Evolutionary conservation across 2,888 invertebrate species (phyloP).

Genomic region (Pocota personata): DNA sequence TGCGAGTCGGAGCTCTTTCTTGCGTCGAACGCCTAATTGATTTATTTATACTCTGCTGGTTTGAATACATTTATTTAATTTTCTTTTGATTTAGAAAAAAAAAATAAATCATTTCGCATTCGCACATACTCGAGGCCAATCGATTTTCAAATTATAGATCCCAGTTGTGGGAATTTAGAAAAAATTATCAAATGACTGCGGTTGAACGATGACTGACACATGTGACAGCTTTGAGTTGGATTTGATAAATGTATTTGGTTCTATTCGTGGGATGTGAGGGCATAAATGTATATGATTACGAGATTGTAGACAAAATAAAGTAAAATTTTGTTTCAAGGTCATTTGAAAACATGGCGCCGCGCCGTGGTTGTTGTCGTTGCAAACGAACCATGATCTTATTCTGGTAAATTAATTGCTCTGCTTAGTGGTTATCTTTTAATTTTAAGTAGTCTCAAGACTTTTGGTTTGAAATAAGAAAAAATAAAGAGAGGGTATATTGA

Average conservation of each 20-base stretch:
- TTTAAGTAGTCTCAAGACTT: neutral
- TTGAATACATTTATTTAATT: neutral
- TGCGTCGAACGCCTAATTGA: constrained; percentile 22
- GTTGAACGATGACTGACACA: constrained; percentile 46
- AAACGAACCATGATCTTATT: neutral
- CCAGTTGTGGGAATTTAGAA: constrained; percentile 9
- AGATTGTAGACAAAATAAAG: neutral
- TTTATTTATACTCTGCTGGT: constrained; percentile 29
- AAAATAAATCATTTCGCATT: neutral
- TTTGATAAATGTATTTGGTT: constrained; percentile 25
- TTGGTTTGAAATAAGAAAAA: neutral
- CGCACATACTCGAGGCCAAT: constrained; percentile 7
- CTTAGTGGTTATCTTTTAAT: neutral
- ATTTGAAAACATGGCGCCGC: neutral
- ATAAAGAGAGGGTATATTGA: neutral
- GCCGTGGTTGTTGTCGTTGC: neutral
- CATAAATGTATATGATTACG: neutral
- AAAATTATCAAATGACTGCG: constrained; percentile 4
- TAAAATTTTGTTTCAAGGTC: neutral
- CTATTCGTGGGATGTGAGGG: neutral
- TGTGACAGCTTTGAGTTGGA: constrained; percentile 34
- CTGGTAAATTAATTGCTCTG: neutral
- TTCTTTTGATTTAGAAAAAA: neutral
- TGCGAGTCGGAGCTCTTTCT: constrained; percentile 15
- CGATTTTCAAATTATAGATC: constrained; percentile 30